Evolutionary conservation across 2,797 vertebrate genomes (phyloP).

Genomic region (Odontamblyopus rebecca): DNA sequence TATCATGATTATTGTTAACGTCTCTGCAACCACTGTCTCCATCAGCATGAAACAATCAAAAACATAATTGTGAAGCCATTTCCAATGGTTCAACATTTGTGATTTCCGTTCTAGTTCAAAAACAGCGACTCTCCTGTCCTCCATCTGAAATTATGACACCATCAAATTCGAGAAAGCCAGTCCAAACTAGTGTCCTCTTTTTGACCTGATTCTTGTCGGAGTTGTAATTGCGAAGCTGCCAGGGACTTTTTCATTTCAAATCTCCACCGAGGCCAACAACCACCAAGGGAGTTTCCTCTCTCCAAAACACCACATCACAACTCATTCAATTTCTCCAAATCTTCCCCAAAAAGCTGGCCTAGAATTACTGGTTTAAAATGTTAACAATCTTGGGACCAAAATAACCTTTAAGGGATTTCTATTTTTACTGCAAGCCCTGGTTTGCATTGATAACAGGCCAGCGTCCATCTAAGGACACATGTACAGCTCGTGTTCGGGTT

Average conservation of each 20-base stretch:
- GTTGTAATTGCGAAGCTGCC: constrained; percentile 65
- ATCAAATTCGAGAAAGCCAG: neutral
- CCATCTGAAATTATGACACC: neutral
- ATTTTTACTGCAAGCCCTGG: constrained; percentile 54
- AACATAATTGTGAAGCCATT: neutral
- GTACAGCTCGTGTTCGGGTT: constrained; percentile 44
- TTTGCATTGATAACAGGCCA: constrained; percentile 52
- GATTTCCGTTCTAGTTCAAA: no score
- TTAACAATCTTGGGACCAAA: constrained; percentile 64
- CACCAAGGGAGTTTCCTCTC: constrained; percentile 74
- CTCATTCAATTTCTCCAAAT: constrained; percentile 63
- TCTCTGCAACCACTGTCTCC: no score
- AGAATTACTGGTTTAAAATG: constrained; percentile 65
- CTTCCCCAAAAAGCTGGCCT: constrained; percentile 52
- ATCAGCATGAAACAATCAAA: neutral
- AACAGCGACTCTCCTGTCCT: neutral
- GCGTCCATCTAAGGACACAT: constrained; percentile 45
- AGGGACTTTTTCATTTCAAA: constrained; percentile 56
- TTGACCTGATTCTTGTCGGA: constrained; percentile 63
- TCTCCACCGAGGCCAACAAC: constrained; percentile 69
- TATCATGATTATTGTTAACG: no score
- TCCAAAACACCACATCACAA: constrained; percentile 74
- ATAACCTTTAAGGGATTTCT: constrained; percentile 62
- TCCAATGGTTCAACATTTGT: no score
- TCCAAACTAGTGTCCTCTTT: constrained; percentile 50